Percentiles rank a stretch among this genome's conserved stretches.
Evolutionary conservation across 2,797 vertebrate species (phyloP).

Genomic region (Taeniopygia guttata): DNA sequence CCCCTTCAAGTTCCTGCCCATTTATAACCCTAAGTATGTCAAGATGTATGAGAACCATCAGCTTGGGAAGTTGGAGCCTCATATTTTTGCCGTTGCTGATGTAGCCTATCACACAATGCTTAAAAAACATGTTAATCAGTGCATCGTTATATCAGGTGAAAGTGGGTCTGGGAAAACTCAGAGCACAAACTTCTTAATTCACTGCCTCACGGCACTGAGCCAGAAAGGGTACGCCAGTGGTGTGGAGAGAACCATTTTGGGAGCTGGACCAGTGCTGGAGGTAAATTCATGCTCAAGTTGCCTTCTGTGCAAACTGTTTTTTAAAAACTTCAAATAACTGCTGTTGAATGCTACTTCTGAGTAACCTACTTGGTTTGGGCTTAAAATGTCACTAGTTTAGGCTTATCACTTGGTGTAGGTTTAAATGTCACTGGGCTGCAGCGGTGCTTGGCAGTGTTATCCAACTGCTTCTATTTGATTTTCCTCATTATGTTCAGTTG

Average conservation of each 20-base stretch:
- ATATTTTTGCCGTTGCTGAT: slow-evolving; percentile 97
- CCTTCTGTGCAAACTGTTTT: background rate
- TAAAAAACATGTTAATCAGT: slow-evolving; percentile 91
- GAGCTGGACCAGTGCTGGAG: slow-evolving; percentile 96
- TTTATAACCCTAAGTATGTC: slow-evolving; percentile 98
- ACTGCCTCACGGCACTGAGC: slow-evolving; percentile 95
- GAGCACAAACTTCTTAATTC: slow-evolving; percentile 98
- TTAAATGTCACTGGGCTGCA: background rate
- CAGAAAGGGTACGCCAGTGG: slow-evolving; percentile 98
- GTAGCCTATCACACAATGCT: slow-evolving; percentile 98
- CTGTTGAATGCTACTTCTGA: background rate
- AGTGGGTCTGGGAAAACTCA: slow-evolving; percentile 98
- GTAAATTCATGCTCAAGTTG: slow-evolving; percentile 71
- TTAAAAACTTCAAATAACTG: background rate
- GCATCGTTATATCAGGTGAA: slow-evolving; percentile 98
- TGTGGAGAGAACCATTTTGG: slow-evolving; percentile 96
- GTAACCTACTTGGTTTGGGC: background rate
- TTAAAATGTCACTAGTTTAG: background rate
- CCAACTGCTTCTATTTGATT: background rate
- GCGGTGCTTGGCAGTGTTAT: background rate
- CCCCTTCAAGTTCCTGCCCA: slow-evolving; percentile 97
- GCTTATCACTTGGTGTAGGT: background rate
- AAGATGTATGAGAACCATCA: slow-evolving; percentile 99
- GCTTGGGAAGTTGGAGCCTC: slow-evolving; percentile 94
- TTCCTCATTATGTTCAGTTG: background rate